These are phyloP conservation scores for Drosophila lini DNA, from an alignment of 1,140 invertebrate genomes.

Conservation along the genomic window DNA sequence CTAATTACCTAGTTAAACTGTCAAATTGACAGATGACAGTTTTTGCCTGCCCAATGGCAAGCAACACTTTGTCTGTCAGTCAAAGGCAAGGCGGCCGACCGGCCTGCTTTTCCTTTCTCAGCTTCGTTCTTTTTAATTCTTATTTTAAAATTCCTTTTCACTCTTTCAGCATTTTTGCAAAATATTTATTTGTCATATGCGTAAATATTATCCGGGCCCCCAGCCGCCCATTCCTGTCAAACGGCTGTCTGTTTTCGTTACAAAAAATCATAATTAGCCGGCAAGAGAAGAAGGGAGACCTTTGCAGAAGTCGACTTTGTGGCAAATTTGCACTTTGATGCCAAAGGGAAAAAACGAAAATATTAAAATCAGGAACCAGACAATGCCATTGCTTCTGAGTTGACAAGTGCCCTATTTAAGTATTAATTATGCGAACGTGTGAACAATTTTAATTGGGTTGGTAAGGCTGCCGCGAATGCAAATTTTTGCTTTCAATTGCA, in stretches of 20 bases:
- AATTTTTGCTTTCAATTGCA: constrained; percentile 75
- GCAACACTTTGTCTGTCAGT: constrained; percentile 75
- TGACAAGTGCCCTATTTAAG: constrained; percentile 77
- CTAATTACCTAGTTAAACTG: constrained; percentile 84
- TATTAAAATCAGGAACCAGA: constrained; percentile 2
- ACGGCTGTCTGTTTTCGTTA: constrained; percentile 59
- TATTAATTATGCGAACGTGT: constrained; percentile 83
- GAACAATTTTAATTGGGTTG: constrained; percentile 84
- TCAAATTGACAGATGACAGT: constrained; percentile 84
- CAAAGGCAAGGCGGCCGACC: constrained; percentile 42
- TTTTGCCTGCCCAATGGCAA: constrained; percentile 71
- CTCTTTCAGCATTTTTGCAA: constrained; percentile 56
- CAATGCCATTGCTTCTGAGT: constrained; percentile 42
- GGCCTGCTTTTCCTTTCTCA: constrained; percentile 23
- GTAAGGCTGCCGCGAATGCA: constrained; percentile 71
- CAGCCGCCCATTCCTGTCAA: constrained; percentile 66
- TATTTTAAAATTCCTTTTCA: constrained; percentile 1
- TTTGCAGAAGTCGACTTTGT: constrained; percentile 62
- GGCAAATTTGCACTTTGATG: constrained; percentile 62
- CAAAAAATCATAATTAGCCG: constrained; percentile 74
- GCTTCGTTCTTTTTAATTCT: not conserved
- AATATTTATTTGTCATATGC: constrained; percentile 72
- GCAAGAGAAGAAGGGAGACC: constrained; percentile 22
- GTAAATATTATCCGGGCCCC: constrained; percentile 47
- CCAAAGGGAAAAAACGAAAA: not conserved